Conservation (phyloP, 2,888 invertebrate genomes). For the Pyrrhosoma nymphula region DNA sequence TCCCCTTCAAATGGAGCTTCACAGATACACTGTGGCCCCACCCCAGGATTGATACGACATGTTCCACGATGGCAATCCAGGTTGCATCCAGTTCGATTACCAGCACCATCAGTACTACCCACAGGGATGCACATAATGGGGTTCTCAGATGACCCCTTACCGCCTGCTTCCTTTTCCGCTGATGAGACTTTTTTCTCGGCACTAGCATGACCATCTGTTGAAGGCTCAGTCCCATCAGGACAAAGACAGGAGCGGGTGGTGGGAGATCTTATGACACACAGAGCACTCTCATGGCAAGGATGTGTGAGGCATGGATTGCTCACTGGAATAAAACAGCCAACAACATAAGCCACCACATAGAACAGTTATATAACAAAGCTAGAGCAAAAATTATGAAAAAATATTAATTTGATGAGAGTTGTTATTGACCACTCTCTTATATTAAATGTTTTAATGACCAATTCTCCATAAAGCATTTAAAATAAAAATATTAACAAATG, state of each 20-base stretch:
- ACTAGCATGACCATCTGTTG: constrained; percentile 68
- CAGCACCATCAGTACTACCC: not conserved
- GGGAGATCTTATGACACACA: constrained; percentile 78
- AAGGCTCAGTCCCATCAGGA: constrained; percentile 75
- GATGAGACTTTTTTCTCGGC: not conserved
- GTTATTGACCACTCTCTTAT: too few species aligned
- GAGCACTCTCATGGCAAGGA: constrained; percentile 83
- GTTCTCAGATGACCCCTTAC: not conserved
- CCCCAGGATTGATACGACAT: constrained; percentile 80
- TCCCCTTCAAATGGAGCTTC: constrained; percentile 83
- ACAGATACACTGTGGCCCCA: constrained; percentile 83
- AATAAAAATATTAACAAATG: too few species aligned
- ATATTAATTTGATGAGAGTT: too few species aligned
- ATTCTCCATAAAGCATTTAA: too few species aligned
- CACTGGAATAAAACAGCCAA: constrained; percentile 74
- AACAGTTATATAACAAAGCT: not conserved
- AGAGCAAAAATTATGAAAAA: too few species aligned
- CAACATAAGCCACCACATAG: not conserved
- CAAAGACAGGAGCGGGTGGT: constrained; percentile 76
- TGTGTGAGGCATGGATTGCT: constrained; percentile 82
- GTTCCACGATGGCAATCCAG: constrained; percentile 83
- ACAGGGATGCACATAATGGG: not conserved
- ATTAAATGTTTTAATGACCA: too few species aligned
- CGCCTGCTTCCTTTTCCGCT: not conserved
- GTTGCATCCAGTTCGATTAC: constrained; percentile 76